A percentile compares a stretch with the other conserved stretches of the same genome.
Evolutionary conservation across 2,797 vertebrate genomes (phyloP).

Genomic region (Gymnopithys bicolor): DNA sequence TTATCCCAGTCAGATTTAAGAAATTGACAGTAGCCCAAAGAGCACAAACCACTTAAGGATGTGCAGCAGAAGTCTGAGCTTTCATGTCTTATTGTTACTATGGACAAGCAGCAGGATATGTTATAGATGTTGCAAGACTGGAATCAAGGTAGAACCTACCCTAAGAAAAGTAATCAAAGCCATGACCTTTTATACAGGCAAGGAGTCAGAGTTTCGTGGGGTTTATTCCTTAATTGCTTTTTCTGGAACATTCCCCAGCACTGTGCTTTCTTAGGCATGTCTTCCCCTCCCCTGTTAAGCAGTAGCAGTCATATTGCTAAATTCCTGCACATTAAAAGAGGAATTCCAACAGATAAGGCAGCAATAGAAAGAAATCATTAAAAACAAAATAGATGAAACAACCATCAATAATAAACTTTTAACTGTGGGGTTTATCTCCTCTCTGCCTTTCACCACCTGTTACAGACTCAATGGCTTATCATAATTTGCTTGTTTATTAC

Average conservation of each 20-base stretch:
- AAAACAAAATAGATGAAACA: slow-evolving; percentile 29
- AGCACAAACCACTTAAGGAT: background rate
- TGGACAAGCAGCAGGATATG: background rate
- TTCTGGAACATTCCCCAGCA: background rate
- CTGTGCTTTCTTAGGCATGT: background rate
- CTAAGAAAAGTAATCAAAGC: background rate
- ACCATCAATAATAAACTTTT: slow-evolving; percentile 25
- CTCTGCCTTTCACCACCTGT: slow-evolving; percentile 72
- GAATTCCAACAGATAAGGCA: slow-evolving; percentile 27
- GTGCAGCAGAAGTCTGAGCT: background rate
- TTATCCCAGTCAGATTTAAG: background rate
- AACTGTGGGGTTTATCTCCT: slow-evolving; percentile 64
- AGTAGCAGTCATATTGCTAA: background rate
- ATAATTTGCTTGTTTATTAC: slow-evolving; percentile 54
- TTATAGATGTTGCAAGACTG: background rate
- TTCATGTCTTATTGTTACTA: background rate
- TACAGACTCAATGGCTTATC: slow-evolving; percentile 72
- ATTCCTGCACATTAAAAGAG: background rate
- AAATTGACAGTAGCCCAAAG: background rate
- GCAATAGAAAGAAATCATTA: background rate
- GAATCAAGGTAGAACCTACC: background rate
- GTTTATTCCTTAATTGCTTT: slow-evolving; percentile 33
- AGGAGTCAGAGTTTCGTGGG: background rate
- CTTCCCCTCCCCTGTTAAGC: background rate
- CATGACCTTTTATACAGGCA: background rate